Evolutionary conservation across 2,888 invertebrate species (phyloP).

Genomic region (Euplexia lucipara): DNA sequence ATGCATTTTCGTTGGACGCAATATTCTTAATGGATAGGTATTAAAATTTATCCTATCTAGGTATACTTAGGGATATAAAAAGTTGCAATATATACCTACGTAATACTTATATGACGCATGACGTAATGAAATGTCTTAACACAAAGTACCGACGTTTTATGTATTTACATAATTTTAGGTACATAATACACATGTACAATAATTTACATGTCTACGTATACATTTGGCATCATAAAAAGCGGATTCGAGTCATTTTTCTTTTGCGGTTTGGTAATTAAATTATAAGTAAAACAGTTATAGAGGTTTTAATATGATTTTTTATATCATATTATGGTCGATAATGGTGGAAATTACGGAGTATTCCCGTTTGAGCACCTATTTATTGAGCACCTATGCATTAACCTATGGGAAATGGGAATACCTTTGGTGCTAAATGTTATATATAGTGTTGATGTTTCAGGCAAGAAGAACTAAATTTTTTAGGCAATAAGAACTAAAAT

Average conservation of each 20-base stretch:
- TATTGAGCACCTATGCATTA: too few relatives aligned
- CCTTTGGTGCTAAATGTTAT: too few relatives aligned
- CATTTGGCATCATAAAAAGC: conserved; percentile 29
- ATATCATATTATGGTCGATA: too few relatives aligned
- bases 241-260: conserved; percentile 28
- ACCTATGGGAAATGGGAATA: too few relatives aligned
- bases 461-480: too few relatives aligned
- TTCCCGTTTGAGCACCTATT: too few relatives aligned
- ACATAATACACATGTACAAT: not conserved
- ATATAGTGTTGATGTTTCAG: too few relatives aligned
- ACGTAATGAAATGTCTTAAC: conserved; percentile 7
- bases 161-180: conserved; percentile 35
- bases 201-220: not conserved
- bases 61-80: not conserved
- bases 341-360: too few relatives aligned
- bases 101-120: conserved; percentile 20
- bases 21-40: conserved; percentile 14
- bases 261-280: conserved; percentile 1
- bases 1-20: too few relatives aligned
- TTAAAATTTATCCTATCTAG: not conserved
- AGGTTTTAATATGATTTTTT: not conserved
- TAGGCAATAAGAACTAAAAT: too few relatives aligned
- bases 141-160: conserved; percentile 8
- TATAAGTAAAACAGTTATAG: conserved; percentile 14
- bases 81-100: conserved; percentile 5